Evolutionary conservation across 2,888 invertebrate genomes (phyloP), one percentile per base, ranked within the genome.

Genomic region (Tortrix viridana): DNA sequence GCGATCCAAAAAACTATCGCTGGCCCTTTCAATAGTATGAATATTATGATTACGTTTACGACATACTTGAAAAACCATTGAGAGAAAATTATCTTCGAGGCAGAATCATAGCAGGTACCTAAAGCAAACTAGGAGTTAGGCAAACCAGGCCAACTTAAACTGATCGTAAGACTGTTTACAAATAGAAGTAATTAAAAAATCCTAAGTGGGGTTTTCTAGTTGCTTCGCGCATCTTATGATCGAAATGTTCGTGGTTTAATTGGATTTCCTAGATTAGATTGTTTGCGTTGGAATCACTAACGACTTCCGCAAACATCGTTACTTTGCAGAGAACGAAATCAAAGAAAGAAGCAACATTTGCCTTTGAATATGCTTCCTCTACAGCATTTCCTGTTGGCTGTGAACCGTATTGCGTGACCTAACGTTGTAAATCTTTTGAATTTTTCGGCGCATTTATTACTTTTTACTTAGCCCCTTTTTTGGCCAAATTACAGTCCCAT

Each of bases 331-430:
- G 65, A 72, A 70, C 68, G 68, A 65, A 69, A 69, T 80, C 74
- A 72, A 82, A 77, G 75, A 82, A 81, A 77, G 75, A 72, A 77
- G 76, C 73, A 75, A 77, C 80, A 81, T 81, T 82, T 83, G 81
- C 80, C 78, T 80, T 81, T 81, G 82, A 82, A 82, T 83, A 80
- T 78, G 74, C 75, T 80, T 80, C 80, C 79, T 80, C 80, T 76
- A 75, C 74, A 73, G 74, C 74, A 73, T 80, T 80, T 84, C 84
- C 84, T 74, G 79, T 75, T 69, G 68, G 82, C 81, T 80, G 81
- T 86, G 84, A 85, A 85, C 85, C 83, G 81, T 84, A 85, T 84
- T 86, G 82, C 84, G 84, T 83, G 86, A 84, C 85, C 83, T 74
- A 77, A 46, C 37, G 46, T 56, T 50, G 44, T 50, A 47, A 22